A percentile compares a stretch with the other conserved stretches of the same genome.
Evolutionary conservation across 2,113 vertebrate genomes (phyloP).

Genomic region (Illadopsis cleaveri): DNA sequence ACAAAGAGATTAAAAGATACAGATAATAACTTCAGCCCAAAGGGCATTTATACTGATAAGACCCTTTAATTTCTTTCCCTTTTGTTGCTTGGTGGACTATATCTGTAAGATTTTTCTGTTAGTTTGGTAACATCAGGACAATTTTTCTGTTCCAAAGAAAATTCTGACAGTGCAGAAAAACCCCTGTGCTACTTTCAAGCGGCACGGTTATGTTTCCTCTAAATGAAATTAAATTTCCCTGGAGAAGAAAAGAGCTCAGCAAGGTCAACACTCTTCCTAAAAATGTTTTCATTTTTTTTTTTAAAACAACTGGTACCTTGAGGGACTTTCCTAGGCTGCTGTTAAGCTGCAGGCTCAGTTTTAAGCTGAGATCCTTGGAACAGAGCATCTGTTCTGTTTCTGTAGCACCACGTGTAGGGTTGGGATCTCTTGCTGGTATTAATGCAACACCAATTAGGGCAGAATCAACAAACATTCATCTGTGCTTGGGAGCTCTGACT

Average conservation of each 20-base stretch:
- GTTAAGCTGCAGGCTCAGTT: background rate
- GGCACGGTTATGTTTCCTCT: background rate
- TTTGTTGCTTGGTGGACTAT: background rate
- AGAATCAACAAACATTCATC: background rate
- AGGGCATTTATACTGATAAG: background rate
- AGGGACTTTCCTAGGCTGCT: background rate
- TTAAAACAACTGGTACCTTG: background rate
- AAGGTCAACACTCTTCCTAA: slow-evolving; percentile 21
- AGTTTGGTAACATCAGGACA: background rate
- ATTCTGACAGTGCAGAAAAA: background rate
- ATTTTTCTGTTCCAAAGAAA: background rate
- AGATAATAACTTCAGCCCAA: background rate
- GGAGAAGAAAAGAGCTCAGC: background rate
- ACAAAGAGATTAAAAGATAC: background rate
- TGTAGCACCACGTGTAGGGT: background rate
- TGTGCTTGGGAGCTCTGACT: background rate
- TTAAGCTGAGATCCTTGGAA: background rate
- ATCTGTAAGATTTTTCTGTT: background rate
- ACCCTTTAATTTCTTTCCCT: background rate
- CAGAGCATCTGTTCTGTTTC: background rate
- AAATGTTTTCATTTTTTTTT: background rate
- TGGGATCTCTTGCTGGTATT: background rate
- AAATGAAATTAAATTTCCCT: slow-evolving; percentile 19
- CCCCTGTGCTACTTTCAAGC: background rate
- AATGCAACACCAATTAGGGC: background rate